These are phyloP conservation scores for Formica selysi DNA, from an alignment of 1,140 invertebrate genomes.

Conservation along the genomic window DNA sequence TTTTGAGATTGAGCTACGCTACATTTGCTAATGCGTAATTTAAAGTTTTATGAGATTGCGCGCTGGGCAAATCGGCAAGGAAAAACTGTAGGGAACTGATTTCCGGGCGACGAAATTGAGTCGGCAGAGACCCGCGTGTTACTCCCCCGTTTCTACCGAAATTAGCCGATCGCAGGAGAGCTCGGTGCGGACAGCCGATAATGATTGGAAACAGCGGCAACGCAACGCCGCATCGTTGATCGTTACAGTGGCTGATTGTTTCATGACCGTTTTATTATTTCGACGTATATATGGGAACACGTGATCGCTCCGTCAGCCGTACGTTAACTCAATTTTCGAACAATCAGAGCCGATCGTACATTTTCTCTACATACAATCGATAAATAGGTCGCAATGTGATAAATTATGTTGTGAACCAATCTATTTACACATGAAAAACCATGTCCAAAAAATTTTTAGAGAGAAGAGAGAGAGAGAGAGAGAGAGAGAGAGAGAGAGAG, in stretches of 20 bases:
- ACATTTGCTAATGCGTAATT: constrained; percentile 53
- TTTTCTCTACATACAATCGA: constrained; percentile 50
- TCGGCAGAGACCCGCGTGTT: constrained; percentile 37
- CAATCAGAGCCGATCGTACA: constrained; percentile 66
- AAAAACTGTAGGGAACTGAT: constrained; percentile 63
- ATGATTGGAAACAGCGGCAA: constrained; percentile 72
- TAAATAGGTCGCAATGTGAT: constrained; percentile 45
- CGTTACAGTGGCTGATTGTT: constrained; percentile 74
- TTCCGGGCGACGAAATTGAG: constrained; percentile 62
- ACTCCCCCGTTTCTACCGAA: constrained; percentile 40
- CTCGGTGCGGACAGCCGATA: constrained; percentile 70
- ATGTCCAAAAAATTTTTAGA: background rate
- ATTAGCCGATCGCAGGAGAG: constrained; percentile 69
- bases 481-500: background rate
- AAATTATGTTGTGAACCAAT: constrained; percentile 42
- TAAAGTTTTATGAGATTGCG: constrained; percentile 58
- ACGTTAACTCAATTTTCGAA: constrained; percentile 69
- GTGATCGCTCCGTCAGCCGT: constrained; percentile 19
- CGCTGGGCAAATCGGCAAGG: background rate
- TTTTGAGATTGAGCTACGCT: constrained; percentile 40
- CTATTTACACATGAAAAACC: constrained; percentile 4
- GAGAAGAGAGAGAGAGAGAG: too few species aligned
- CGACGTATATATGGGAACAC: constrained; percentile 52
- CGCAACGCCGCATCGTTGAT: constrained; percentile 65
- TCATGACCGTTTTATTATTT: constrained; percentile 75